These are phyloP conservation scores for Mus minutoides DNA, from an alignment of 2,797 vertebrate genomes.

Conservation along the genomic window DNA sequence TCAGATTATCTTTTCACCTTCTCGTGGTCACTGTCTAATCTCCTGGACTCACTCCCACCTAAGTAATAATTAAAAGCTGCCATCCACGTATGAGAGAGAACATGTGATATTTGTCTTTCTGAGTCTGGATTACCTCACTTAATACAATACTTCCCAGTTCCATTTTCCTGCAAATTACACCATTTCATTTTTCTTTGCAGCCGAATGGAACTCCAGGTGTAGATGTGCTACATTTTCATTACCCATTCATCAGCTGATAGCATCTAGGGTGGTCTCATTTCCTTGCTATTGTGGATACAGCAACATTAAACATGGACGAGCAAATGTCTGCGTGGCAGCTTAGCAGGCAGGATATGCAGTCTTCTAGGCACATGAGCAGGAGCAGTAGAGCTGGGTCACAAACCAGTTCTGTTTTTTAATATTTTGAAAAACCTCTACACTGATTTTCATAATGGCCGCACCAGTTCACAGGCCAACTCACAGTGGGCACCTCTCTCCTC, in stretches of 20 bases:
- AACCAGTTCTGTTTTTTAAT: background rate
- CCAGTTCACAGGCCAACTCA: background rate
- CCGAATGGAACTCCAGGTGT: background rate
- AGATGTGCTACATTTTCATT: background rate
- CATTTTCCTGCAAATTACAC: background rate
- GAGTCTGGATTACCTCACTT: background rate
- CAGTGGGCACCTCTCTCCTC: background rate
- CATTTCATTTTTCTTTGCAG: background rate
- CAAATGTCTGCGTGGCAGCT: background rate
- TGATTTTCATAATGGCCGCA: background rate
- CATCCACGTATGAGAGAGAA: background rate
- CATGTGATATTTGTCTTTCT: background rate
- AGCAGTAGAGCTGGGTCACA: background rate
- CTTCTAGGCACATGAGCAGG: background rate
- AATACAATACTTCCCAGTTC: background rate
- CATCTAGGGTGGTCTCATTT: background rate
- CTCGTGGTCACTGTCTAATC: background rate
- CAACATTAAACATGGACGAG: background rate
- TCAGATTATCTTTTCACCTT: background rate
- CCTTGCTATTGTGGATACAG: background rate
- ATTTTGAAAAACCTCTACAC: background rate
- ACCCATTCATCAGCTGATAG: background rate
- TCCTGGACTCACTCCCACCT: background rate
- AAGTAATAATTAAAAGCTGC: background rate
- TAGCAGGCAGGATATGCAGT: background rate